phyloP scores from a whole-genome alignment of 2,797 vertebrate genomes.

The Alosa sapidissima region DNA sequence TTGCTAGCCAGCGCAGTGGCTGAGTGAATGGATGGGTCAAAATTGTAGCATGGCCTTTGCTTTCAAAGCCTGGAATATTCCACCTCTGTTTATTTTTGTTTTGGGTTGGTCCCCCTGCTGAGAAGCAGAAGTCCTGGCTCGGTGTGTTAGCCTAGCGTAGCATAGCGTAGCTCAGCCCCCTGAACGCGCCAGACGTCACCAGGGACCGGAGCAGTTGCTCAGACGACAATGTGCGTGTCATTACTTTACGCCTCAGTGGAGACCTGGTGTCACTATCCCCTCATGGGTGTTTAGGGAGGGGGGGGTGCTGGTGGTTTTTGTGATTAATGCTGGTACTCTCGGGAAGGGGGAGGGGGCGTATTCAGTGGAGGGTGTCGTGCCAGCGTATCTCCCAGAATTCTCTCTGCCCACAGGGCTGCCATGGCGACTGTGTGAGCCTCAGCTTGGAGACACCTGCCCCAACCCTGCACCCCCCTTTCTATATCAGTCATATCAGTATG shows the following conservation, averaged over 20 bases:
- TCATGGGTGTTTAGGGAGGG: slow-evolving; percentile 43
- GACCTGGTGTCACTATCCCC: slow-evolving; percentile 61
- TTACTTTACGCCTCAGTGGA: slow-evolving; percentile 69
- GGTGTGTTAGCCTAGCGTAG: neutral
- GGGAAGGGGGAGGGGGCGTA: neutral
- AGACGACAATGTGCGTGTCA: slow-evolving; percentile 64
- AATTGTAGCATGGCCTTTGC: neutral
- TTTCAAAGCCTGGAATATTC: neutral
- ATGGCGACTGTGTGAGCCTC: neutral
- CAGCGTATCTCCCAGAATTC: slow-evolving; percentile 11
- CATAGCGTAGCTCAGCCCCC: neutral
- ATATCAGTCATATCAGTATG: neutral
- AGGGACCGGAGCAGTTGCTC: slow-evolving; percentile 56
- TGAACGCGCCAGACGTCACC: neutral
- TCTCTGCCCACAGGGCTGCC: neutral
- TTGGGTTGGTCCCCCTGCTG: neutral
- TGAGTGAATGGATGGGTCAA: neutral
- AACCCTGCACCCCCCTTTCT: neutral
- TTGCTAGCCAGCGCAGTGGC: neutral
- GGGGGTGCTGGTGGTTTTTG: slow-evolving; percentile 11
- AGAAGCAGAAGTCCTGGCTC: neutral
- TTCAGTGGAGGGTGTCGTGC: slow-evolving; percentile 4
- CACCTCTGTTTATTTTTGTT: neutral
- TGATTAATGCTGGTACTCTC: slow-evolving; percentile 20
- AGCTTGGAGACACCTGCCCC: slow-evolving; percentile 2